Conservation (phyloP, 1,140 invertebrate species). For the Homarus americanus region DNA sequence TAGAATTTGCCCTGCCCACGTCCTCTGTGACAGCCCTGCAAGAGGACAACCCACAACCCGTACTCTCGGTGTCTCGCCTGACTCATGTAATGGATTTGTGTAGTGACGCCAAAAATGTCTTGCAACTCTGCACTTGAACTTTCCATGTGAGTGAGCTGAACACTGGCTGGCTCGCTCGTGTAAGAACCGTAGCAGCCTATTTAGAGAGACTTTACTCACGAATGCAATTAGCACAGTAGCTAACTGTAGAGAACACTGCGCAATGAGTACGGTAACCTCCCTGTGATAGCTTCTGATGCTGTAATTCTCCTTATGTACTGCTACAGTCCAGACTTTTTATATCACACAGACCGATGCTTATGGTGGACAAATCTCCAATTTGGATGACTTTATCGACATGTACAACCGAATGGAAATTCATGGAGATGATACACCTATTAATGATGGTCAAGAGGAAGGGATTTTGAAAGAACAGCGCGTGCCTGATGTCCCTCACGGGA, state of each 20-base stretch:
- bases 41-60: slow-evolving; percentile 8
- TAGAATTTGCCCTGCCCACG: background rate
- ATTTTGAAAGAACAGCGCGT: slow-evolving; percentile 40
- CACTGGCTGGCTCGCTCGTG: background rate
- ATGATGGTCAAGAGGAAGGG: slow-evolving; percentile 22
- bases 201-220: background rate
- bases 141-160: background rate
- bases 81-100: background rate
- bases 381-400: slow-evolving; percentile 67
- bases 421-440: slow-evolving; percentile 3
- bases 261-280: slow-evolving; percentile 10
- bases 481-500: slow-evolving; percentile 36
- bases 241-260: background rate
- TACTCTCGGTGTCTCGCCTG: background rate
- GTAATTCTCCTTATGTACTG: slow-evolving; percentile 1
- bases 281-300: slow-evolving; percentile 39
- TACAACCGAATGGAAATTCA: slow-evolving; percentile 63
- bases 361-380: slow-evolving; percentile 58
- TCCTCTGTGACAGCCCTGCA: background rate
- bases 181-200: background rate
- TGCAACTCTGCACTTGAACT: background rate
- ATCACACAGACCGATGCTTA: slow-evolving; percentile 65
- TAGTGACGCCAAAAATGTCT: background rate
- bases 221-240: background rate
- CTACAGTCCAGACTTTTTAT: slow-evolving; percentile 56